Base-by-base conservation (phyloP, 1,140 invertebrate species). In the Drosophila simulans region DNA sequence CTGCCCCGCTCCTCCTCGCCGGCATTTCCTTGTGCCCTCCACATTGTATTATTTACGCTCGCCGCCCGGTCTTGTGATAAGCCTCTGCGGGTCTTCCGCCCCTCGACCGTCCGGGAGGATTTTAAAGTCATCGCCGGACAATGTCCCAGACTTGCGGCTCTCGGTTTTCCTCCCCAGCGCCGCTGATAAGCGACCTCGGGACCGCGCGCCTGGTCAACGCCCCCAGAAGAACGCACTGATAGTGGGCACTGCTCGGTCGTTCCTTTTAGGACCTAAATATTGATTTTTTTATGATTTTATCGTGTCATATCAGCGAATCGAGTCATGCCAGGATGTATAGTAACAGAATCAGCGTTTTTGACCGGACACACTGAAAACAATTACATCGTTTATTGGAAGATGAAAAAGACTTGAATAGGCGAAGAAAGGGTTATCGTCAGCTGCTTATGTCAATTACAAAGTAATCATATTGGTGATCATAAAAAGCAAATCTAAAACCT, bases 71-170 rank as follows among this genome's bases (percentile, higher is more conserved):
- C 59, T 69, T 56, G 58, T 80, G 84, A 89, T 90, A 89, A 89
- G 85, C 77, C 80, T 37, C 77, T 80, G 80, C 77, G 73, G 77
- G 84, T 88, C 84, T 88, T 86, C 83, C 63, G 70, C 66, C 65
- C 57, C 46, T 53, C 64, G 59, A 27, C 37, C 22, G 76, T 46
- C 66, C 71, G 63, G 68, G 72, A 89, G 84, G 84, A 89, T 89
- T 89, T 80, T 55, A 72, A 65, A 64, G 68, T 84, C 76, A 78
- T 52, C 49, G 54, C 53, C 81, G 79, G 78, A 54, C 73, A 80
- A 65, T 82, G 68, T 77, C 54, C 78, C 73, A 81, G 66, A 77
- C 62, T 69, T 69, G 76, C 49, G 49, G 57, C 42, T 25, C 43
- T 43, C 17, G 42, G 31, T 8, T 25, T 42, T 60, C 42, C 39